Evolutionary conservation across 2,888 invertebrate species (phyloP), one percentile per base, ranked within the genome.

Genomic region (Melipona bicolor): DNA sequence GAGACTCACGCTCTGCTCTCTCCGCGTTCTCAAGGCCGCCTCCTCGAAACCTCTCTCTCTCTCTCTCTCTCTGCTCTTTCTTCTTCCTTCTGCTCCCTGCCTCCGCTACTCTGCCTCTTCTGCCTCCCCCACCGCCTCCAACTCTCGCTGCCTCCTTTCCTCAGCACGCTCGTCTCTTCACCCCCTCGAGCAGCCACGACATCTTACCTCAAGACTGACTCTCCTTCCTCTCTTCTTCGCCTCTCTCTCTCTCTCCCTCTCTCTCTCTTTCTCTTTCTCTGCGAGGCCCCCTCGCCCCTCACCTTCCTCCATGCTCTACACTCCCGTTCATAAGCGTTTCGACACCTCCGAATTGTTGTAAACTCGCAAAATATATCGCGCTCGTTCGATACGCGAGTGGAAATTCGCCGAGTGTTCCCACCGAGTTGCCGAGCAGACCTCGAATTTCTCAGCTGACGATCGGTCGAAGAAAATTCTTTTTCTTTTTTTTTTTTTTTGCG

Each of bases 21-120:
- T 94, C 92, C 93, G 92, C 91, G 92, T 92, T 94, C 94, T 94
- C 94, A 94, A 94, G 94, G 94, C 94, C 94, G 94, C 92, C 93
- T 93, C 93, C 92, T 94, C 92, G 91, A 91, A 92, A 90, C 91
- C 90, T 89, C 90, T 86, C 80, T 81, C 83, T 79, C 84, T 71
- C 62, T 84, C 83, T 81, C 73, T 81, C 68, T 59, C 78, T 56
- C 75, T 62, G 59, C 83, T 70, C 72, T 77, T 74, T 62, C 87
- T 78, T 80, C 88, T 79, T 83, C 84, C 81, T 74, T 76, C 85
- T 81, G 72, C 62, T 72, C 71, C 61, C 79, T 79, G 80, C 83
- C 79, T 65, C 73, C 6, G n/a, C 36, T 27, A 24, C 79, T 84
- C 79, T 77, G 71, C 85, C 71, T 79, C 84, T 78, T 77, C 75